These are phyloP conservation scores for Diplazon laetatorius DNA, from an alignment of 2,888 invertebrate species.

Conservation along the genomic window DNA sequence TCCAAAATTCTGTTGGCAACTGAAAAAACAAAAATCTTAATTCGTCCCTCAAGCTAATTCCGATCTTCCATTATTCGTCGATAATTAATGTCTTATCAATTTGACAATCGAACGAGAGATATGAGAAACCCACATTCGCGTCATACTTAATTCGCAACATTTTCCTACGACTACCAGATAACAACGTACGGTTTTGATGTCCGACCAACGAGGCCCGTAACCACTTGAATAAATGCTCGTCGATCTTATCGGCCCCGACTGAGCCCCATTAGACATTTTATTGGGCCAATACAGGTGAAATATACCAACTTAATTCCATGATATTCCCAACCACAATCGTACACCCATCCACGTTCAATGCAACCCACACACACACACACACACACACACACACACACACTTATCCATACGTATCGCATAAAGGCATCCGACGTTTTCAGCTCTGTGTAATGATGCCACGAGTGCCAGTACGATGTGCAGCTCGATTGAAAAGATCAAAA, in stretches of 20 bases:
- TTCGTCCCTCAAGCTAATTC: too few species aligned
- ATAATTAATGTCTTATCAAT: too few species aligned
- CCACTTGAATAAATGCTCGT: too few species aligned
- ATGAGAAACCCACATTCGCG: too few species aligned
- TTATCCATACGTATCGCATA: conserved; percentile 8
- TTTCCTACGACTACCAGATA: too few species aligned
- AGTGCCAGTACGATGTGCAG: conserved; percentile 52
- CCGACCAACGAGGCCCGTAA: too few species aligned
- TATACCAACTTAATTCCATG: conserved; percentile 33
- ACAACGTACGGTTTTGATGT: too few species aligned
- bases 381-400: not conserved
- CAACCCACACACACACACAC: not conserved
- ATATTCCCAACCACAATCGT: not conserved
- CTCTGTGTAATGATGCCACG: conserved; percentile 42
- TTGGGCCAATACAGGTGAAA: conserved; percentile 16
- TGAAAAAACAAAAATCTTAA: too few species aligned
- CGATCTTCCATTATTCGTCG: too few species aligned
- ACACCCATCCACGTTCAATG: not conserved
- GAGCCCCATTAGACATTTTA: not conserved
- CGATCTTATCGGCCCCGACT: not conserved
- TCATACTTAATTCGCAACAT: too few species aligned
- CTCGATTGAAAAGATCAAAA: conserved; percentile 68
- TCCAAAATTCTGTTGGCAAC: too few species aligned
- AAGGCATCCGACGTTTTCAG: not conserved
- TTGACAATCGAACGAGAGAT: too few species aligned